Conservation (phyloP, 2,888 invertebrate genomes). For the Uloborus plumipes region DNA sequence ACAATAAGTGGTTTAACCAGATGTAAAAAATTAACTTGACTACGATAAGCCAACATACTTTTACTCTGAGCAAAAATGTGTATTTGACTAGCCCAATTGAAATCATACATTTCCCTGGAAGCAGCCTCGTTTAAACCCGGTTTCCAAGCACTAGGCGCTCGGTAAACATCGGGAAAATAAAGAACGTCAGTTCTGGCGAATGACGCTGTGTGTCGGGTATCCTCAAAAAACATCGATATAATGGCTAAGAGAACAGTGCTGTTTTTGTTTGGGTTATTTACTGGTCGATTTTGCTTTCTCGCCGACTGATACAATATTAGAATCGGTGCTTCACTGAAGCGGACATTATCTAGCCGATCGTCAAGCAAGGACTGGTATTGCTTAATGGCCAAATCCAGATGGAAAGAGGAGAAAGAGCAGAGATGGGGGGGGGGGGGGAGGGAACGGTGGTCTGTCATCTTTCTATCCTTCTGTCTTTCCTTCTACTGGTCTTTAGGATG, state of each 20-base stretch:
- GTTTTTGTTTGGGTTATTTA: constrained; percentile 48
- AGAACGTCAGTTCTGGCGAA: constrained; percentile 8
- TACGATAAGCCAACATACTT: constrained; percentile 41
- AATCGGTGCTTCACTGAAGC: constrained; percentile 52
- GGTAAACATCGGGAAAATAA: constrained; percentile 33
- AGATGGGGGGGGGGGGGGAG: no score
- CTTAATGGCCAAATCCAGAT: constrained; percentile 42
- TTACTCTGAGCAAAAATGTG: constrained; percentile 34
- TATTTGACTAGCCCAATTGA: constrained; percentile 41
- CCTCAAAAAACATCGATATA: constrained; percentile 38
- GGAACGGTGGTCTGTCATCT: no score
- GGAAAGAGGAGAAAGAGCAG: constrained; percentile 10
- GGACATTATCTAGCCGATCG: constrained; percentile 31
- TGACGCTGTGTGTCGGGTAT: constrained; percentile 36
- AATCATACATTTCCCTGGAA: constrained; percentile 38
- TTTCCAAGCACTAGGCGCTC: constrained; percentile 32
- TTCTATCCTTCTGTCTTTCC: no score
- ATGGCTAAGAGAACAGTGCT: constrained; percentile 47
- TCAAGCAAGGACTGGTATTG: constrained; percentile 43
- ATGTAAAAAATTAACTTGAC: no score
- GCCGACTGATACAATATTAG: constrained; percentile 53
- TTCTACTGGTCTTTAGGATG: no score
- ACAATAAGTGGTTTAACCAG: no score
- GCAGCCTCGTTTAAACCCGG: constrained; percentile 41
- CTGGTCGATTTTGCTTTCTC: constrained; percentile 39